A percentile compares a stretch with the other conserved stretches of the same genome.
phyloP scores from a whole-genome alignment of 1,140 invertebrate genomes.

The Euwallacea fornicatus region DNA sequence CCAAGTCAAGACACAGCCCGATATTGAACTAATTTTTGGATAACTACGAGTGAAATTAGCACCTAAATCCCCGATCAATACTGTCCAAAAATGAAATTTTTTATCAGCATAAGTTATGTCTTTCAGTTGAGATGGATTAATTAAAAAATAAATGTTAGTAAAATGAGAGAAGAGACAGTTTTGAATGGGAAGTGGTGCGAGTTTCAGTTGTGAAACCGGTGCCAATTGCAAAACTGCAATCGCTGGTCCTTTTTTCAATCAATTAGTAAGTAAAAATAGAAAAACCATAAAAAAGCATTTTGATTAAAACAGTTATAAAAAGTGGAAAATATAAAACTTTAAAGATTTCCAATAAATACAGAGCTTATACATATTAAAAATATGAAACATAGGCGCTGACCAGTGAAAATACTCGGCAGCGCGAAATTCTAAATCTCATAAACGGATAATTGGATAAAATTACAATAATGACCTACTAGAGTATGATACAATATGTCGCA shows the following conservation, averaged over 20 bases:
- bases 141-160: constrained; percentile 5
- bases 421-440: constrained; percentile 50
- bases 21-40: constrained; percentile 53
- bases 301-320: constrained; percentile 52
- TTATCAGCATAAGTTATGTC: constrained; percentile 9
- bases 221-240: constrained; percentile 37
- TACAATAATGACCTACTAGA: constrained; percentile 49
- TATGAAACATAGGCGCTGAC: constrained; percentile 48
- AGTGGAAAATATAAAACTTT: constrained; percentile 54
- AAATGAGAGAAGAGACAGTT: not conserved
- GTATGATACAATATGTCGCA: constrained; percentile 50
- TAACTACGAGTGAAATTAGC: constrained; percentile 49
- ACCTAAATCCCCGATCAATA: constrained; percentile 27
- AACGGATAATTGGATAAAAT: constrained; percentile 51
- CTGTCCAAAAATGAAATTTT: constrained; percentile 8
- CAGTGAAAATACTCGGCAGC: constrained; percentile 44
- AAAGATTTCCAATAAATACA: constrained; percentile 52
- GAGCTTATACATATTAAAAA: constrained; percentile 51
- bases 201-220: constrained; percentile 35
- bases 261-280: constrained; percentile 43
- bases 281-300: constrained; percentile 47
- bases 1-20: constrained; percentile 44
- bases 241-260: constrained; percentile 38
- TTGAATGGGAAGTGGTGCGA: constrained; percentile 15
- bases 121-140: constrained; percentile 24